phyloP scores from a whole-genome alignment of 2,888 invertebrate species.

The Luperina nickerlii region DNA sequence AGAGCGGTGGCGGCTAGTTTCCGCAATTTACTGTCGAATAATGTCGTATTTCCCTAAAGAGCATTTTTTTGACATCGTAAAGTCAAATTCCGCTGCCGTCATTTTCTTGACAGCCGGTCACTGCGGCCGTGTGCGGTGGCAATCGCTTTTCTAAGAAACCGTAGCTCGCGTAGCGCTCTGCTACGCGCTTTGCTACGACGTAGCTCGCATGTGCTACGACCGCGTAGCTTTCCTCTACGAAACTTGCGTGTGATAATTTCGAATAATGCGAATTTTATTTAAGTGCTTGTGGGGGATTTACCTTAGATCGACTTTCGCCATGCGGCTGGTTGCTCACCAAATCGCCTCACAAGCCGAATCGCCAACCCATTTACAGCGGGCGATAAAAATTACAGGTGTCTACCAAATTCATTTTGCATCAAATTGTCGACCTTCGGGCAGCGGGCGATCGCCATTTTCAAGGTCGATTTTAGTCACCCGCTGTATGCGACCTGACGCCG shows the following conservation, averaged over 20 bases:
- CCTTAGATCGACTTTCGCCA: neutral
- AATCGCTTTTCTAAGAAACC: neutral
- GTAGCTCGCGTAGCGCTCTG: neutral
- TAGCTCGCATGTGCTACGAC: neutral
- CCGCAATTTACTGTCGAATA: neutral
- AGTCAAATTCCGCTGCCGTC: neutral
- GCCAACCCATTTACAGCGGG: neutral
- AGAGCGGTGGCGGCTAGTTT: neutral
- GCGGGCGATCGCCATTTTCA: no score
- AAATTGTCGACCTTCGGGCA: neutral
- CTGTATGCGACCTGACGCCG: neutral
- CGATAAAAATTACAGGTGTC: no score
- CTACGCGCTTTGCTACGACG: conserved; percentile 22
- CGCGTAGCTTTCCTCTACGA: conserved; percentile 8
- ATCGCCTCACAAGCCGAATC: neutral
- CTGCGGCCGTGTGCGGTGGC: neutral
- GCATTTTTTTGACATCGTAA: neutral
- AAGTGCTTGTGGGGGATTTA: neutral
- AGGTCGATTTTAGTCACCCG: neutral
- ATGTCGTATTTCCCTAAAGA: neutral
- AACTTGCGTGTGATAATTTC: neutral
- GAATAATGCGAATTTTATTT: neutral
- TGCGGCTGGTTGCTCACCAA: neutral
- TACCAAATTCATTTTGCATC: no score
- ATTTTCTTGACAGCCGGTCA: neutral